Conservation (phyloP, 2,888 invertebrate genomes). For the Aphodius granarius region DNA sequence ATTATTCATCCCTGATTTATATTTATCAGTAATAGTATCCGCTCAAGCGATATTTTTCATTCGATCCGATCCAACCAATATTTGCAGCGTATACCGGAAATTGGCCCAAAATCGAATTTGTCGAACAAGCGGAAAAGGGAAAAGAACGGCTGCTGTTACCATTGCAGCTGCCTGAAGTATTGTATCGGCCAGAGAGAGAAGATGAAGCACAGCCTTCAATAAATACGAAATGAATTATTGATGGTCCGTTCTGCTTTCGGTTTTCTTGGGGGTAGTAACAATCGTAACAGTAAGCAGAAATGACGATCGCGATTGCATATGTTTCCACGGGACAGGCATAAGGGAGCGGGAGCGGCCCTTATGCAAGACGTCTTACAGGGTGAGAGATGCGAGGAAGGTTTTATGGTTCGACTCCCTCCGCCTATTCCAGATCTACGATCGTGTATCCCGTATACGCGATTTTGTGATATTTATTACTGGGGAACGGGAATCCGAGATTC, state of each 20-base stretch:
- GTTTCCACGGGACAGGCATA: background rate
- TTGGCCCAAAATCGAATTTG: background rate
- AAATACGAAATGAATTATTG: background rate
- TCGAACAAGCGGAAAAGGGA: background rate
- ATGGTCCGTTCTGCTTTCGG: background rate
- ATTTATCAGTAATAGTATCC: background rate
- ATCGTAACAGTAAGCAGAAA: conserved; percentile 8
- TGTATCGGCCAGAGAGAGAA: background rate
- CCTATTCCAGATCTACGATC: conserved; percentile 6
- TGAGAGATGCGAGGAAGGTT: conserved; percentile 1
- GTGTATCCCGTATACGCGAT: conserved; percentile 5
- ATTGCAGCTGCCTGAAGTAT: background rate
- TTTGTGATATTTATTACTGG: conserved; percentile 7
- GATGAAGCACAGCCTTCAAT: background rate
- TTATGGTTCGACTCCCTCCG: background rate
- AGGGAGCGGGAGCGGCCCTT: background rate
- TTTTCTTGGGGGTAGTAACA: background rate
- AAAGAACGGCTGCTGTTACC: background rate
- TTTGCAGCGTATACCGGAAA: background rate
- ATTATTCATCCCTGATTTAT: background rate
- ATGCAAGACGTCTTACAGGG: background rate
- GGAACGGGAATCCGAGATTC: background rate
- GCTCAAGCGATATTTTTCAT: background rate
- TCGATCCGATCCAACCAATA: background rate
- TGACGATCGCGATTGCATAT: background rate